These are phyloP conservation scores for Cantharis rustica DNA, from an alignment of 2,888 invertebrate genomes.

Conservation along the genomic window DNA sequence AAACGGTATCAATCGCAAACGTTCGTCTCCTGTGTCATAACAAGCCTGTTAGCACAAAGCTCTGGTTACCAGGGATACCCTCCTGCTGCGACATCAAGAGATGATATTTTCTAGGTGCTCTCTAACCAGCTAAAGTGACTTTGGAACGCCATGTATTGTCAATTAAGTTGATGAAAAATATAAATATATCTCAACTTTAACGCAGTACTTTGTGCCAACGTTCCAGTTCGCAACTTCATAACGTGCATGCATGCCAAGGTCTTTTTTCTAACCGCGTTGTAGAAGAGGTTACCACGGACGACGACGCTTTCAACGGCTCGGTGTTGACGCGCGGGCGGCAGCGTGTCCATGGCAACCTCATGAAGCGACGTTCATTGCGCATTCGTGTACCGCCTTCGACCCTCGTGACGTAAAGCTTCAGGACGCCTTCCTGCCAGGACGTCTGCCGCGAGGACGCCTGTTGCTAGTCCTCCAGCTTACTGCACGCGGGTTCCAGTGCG, in stretches of 20 bases:
- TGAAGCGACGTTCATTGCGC: slow-evolving; percentile 51
- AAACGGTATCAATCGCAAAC: slow-evolving; percentile 38
- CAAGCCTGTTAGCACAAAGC: slow-evolving; percentile 32
- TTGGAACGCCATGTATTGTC: slow-evolving; percentile 24
- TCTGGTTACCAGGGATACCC: slow-evolving; percentile 30
- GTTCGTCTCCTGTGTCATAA: slow-evolving; percentile 32
- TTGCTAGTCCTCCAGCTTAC: slow-evolving; percentile 55
- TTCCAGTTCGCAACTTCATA: slow-evolving; percentile 26
- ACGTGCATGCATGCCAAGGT: slow-evolving; percentile 29
- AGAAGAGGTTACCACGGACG: slow-evolving; percentile 51
- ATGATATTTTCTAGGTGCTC: slow-evolving; percentile 24
- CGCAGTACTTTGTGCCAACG: slow-evolving; percentile 5
- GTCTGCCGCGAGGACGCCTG: slow-evolving; percentile 54
- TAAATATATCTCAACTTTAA: slow-evolving; percentile 2
- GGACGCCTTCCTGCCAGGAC: slow-evolving; percentile 53
- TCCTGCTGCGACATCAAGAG: slow-evolving; percentile 26
- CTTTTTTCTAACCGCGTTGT: slow-evolving; percentile 30
- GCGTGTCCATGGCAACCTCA: slow-evolving; percentile 50
- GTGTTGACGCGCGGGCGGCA: slow-evolving; percentile 52
- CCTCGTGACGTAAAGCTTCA: slow-evolving; percentile 49
- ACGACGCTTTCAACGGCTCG: slow-evolving; percentile 50
- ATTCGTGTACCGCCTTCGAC: slow-evolving; percentile 53
- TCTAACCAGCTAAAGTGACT: slow-evolving; percentile 20
- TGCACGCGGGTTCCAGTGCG: slow-evolving; percentile 49
- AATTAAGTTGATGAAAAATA: slow-evolving; percentile 23